Base-by-base conservation (phyloP, 2,113 vertebrate genomes). In the Chionis minor region DNA sequence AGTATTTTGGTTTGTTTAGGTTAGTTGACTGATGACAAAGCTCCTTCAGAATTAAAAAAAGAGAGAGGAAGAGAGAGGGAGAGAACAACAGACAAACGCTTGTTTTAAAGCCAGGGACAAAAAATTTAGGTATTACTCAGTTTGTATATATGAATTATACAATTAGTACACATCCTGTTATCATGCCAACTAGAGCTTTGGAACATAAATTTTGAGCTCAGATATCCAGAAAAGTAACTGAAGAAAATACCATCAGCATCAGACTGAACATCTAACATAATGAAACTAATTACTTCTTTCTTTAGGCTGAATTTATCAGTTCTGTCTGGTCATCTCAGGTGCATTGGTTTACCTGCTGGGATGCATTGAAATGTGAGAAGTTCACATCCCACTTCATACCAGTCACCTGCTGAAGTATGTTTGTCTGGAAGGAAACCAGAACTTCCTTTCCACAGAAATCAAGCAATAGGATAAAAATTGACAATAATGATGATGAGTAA, bases 151-250 rank as follows among this genome's bases (percentile, higher is more conserved):
- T 35, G 15, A 55, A 33, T 62, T 72, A 61, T 24, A 33, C 2
- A 11, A 38, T 55, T 66, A 58, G 1, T 6, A 30, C 7, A 19
- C 2, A 14, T 6, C 0, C 22, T 72, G 14, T n/a, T 71, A 30
- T 22, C 38, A 23, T 20, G 24, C 3, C n/a, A 89, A 4, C 21
- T 66, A 23, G 8, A 84, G 42, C 7, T 77, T 65, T 27, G 52
- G 59, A 84, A 32, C 1, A 66, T 4, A n/a, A 26, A 61, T 18
- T 84, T 58, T 54, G 24, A 81, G 16, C 38, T 83, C 38, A 86
- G 7, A 26, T 33, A 81, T 23, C 10, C 42, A 54, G 33, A 56
- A 66, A 66, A 49, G 11, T 49, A 70, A 58, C 20, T 17, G 24
- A 74, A 61, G 18, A 69, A 83, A 74, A 35, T 55, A n/a, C 7